Evolutionary conservation across 2,888 invertebrate species (phyloP), one percentile per base, ranked within the genome.

Genomic region (Cenopis cana): DNA sequence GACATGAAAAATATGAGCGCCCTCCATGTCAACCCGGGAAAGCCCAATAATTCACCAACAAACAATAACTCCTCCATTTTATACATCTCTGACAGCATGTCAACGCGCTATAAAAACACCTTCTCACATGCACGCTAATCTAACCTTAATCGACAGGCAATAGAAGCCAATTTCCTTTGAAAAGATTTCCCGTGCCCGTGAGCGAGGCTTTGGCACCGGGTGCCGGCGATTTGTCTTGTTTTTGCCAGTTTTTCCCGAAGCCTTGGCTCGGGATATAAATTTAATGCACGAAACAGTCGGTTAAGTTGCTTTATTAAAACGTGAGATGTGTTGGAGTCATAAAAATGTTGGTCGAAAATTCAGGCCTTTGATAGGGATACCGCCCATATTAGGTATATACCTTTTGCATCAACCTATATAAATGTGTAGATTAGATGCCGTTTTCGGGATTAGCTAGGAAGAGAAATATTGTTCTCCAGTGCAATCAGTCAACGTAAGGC

Each of bases 221-320:
- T 71, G 71, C 38, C 11, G 71, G 50, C 61, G 55, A 71, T 71
- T 56, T 66, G 67, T 67, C 67, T 67, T 66, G 59, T 70, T 70
- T 65, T 66, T 46, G 20, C 52, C 61, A 46, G 41, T 46, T 61
- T 67, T 71, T 50, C 11, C 49, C 18, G 24, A 41, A 59, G 59
- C 54, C 12, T 55, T 50, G 70, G n/a, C 49, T n/a, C 8, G 49
- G 49, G 59, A 24, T 71, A 71, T 66, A 66, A 66, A 71, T 71
- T 61, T 60, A 61, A 71, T 56, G 60, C 29, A 29, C 55, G 61
- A 24, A 61, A 61, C 67, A 55, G 33, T 67, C 29, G 46, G 33
- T 50, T 17, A 29, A n/a, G 38, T 59, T 36, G 66, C 49, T 49
- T 49, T 55, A 71, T 54, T 70, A 59, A 64, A 69, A 69, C 52